Evolutionary conservation across 2,888 invertebrate species (phyloP).

Genomic region (Phortica magna): DNA sequence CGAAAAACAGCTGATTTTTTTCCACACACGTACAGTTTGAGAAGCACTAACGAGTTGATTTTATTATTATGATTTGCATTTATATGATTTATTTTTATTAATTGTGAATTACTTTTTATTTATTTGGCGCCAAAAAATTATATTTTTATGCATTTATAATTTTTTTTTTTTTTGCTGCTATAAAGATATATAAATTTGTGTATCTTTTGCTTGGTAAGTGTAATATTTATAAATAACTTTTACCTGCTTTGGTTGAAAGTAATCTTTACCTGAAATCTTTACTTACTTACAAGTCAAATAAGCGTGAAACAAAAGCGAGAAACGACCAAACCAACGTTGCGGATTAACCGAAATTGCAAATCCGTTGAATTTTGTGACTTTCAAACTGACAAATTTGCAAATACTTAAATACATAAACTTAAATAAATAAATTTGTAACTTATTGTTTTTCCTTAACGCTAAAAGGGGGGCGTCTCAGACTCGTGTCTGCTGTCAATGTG

Average conservation of each 20-base stretch:
- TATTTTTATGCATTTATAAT: neutral
- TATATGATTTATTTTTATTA: conserved; percentile 39
- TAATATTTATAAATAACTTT: neutral
- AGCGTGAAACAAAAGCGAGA: neutral
- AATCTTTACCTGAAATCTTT: neutral
- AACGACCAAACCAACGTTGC: conserved; percentile 19
- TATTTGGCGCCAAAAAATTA: neutral
- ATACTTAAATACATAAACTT: conserved; percentile 2
- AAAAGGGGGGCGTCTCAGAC: neutral
- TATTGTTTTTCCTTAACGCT: neutral
- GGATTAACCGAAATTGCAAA: neutral
- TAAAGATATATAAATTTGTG: neutral
- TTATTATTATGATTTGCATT: conserved; percentile 11
- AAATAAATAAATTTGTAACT: neutral
- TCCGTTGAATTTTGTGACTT: conserved; percentile 33
- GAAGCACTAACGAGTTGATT: conserved; percentile 39
- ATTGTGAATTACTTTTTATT: conserved; percentile 37
- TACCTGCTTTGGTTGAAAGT: neutral
- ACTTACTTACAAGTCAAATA: conserved; percentile 18
- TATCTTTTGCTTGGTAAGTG: neutral
- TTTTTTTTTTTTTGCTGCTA: neutral
- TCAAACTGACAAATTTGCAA: neutral
- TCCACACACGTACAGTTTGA: conserved; percentile 48
- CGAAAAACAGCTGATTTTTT: conserved; percentile 57
- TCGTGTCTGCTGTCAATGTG: conserved; percentile 12